A percentile compares a stretch with the other conserved stretches of the same genome.
Evolutionary conservation across 2,797 vertebrate genomes (phyloP).

Genomic region (Lepilemur ruficaudatus): DNA sequence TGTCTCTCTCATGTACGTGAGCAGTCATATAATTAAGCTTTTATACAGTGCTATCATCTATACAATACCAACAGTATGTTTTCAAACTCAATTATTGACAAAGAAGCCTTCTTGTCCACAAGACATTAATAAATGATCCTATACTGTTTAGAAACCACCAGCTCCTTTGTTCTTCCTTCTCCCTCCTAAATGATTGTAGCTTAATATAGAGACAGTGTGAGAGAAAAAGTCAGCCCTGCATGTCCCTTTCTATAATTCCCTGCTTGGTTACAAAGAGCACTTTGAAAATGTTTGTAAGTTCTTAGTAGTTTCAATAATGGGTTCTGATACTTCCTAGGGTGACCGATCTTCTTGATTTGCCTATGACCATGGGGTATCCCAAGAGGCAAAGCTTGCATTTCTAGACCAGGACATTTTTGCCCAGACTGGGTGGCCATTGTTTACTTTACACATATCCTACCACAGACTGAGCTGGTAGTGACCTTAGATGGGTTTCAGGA

Average conservation of each 20-base stretch:
- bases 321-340: background rate
- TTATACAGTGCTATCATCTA: background rate
- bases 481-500: background rate
- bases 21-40: background rate
- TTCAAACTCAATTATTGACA: background rate
- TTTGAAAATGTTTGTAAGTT: background rate
- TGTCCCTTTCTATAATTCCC: background rate
- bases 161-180: background rate
- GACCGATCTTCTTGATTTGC: background rate
- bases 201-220: background rate
- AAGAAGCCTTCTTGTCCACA: background rate
- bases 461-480: background rate
- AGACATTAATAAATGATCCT: background rate
- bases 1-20: background rate
- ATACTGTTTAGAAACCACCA: background rate
- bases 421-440: accelerated
- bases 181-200: background rate
- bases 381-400: background rate
- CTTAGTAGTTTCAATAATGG: background rate
- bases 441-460: background rate
- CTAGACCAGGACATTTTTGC: background rate
- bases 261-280: background rate
- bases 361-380: too few relatives aligned
- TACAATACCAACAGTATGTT: background rate
- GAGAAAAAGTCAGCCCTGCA: too few relatives aligned